Evolutionary conservation across 2,113 vertebrate genomes (phyloP), one percentile per base, ranked within the genome.

Genomic region (Nesogale talazaci): DNA sequence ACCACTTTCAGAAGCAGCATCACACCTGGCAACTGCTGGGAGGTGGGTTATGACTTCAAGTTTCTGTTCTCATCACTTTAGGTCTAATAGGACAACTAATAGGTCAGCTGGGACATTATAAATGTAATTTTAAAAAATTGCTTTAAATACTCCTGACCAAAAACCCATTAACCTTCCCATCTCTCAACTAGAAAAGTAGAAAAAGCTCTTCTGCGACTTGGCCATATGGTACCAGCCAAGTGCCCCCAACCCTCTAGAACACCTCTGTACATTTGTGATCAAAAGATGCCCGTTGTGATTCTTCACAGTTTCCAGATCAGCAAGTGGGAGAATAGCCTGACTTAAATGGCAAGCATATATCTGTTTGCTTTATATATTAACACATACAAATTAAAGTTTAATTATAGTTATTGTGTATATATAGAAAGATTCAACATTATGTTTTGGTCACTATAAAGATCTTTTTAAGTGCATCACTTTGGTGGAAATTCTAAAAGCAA

Each of bases 101-200:
- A 94, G 93, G 82, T 96, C 91, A 93, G 78, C 42, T 56, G 87
- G 79, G 84, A 85, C 70, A 75, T 85, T 91, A 56, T 86, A 91
- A 89, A 88, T 88, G 81, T 93, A 95, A 90, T 95, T 93, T 97
- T 83, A 42, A 29, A 76, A 52, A 83, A 87, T 95, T 91, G 72
- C 91, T 93, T 94, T 92, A 96, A 95, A 65, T 95, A 95, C 67
- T 95, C 89, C 79, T 95, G 91, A 95, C 87, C 94, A 90, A 96
- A 52, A 94, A 86, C 85, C 91, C 86, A 95, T 94, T 95, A 95
- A 94, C 94, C 88, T 92, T 86, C 85, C 67, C 22, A 63, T 1
- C 67, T 69, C 29, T 89, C 31, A 10, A 94, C 56, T 61, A 82
- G 83, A 59, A 95, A 78, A 81, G 42, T 72, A 76, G 86, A 46